These are phyloP conservation scores for Dicycla oo DNA, from an alignment of 2,888 invertebrate genomes.

Conservation along the genomic window DNA sequence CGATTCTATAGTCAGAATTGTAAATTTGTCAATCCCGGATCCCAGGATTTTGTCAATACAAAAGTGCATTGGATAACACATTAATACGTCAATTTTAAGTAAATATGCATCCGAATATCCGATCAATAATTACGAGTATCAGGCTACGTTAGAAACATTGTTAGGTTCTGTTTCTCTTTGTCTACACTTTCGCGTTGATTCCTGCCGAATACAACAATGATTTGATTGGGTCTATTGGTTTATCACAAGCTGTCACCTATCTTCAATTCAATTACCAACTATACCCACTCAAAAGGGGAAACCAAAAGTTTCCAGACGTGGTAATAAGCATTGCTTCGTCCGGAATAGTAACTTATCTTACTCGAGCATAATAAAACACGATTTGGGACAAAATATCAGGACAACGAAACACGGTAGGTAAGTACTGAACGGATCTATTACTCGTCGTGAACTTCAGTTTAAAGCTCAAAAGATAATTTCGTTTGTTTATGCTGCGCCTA, in stretches of 20 bases:
- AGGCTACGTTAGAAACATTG: neutral
- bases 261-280: neutral
- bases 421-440: constrained; percentile 54
- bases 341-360: constrained; percentile 10
- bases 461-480: constrained; percentile 66
- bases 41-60: too few relatives aligned
- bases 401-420: constrained; percentile 36
- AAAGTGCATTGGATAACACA: too few relatives aligned
- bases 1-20: too few relatives aligned
- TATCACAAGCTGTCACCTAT: neutral
- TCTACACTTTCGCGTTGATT: too few relatives aligned
- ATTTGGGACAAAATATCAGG: constrained; percentile 42
- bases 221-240: neutral
- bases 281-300: neutral
- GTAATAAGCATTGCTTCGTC: neutral
- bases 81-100: too few relatives aligned
- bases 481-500: constrained; percentile 63
- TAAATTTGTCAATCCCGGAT: too few relatives aligned
- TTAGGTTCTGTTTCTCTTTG: neutral
- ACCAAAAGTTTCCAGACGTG: neutral
- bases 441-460: constrained; percentile 62
- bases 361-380: constrained; percentile 33
- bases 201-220: neutral
- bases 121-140: too few relatives aligned
- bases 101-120: too few relatives aligned